Conservation (phyloP, 2,113 vertebrate genomes). For the Progne subis region DNA sequence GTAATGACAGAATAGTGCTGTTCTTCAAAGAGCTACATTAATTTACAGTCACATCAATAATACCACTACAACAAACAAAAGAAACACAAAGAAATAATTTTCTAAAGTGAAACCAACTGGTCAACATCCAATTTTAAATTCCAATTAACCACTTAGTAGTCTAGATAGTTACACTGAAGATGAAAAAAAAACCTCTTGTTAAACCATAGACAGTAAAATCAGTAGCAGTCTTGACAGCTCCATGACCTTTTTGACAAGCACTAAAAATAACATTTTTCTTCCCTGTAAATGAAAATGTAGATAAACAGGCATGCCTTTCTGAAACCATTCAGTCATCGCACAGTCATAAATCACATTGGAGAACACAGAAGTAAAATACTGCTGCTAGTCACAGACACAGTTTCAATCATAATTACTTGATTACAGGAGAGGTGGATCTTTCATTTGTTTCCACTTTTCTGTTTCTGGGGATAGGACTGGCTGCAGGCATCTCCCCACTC, state of each 20-base stretch:
- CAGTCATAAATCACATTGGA: background rate
- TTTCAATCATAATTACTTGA: conserved; percentile 72
- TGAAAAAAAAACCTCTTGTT: background rate
- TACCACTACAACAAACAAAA: background rate
- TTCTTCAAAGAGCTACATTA: background rate
- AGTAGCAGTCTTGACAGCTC: background rate
- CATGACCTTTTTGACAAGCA: background rate
- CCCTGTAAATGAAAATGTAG: background rate
- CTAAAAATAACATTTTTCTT: background rate
- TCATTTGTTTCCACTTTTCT: conserved; percentile 74
- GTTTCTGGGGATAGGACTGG: conserved; percentile 70
- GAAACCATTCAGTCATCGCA: background rate
- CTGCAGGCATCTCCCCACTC: conserved; percentile 80
- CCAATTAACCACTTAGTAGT: background rate
- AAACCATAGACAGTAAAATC: background rate
- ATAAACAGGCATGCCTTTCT: background rate
- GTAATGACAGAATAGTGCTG: background rate
- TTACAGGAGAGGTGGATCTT: conserved; percentile 65
- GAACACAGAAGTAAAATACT: background rate
- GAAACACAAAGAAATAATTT: background rate
- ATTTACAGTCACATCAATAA: background rate
- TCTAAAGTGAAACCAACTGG: background rate
- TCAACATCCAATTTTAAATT: background rate
- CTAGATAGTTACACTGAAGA: background rate
- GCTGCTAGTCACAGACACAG: background rate